phyloP scores from a whole-genome alignment of 1,140 invertebrate species.

The Nomia melanderi region DNA sequence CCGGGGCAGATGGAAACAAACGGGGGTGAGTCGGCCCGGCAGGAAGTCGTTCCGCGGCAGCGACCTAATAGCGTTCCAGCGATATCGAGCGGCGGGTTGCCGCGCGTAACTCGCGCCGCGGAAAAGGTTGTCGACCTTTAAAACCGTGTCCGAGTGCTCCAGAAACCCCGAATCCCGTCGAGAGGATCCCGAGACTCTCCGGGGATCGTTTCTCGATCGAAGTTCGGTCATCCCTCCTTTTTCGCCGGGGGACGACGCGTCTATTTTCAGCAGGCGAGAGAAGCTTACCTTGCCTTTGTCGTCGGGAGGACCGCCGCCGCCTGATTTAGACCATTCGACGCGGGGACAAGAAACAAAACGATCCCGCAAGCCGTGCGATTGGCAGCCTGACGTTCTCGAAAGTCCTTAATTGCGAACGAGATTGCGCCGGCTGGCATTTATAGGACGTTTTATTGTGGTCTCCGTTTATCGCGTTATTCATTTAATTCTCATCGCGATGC shows the following conservation, averaged over 20 bases:
- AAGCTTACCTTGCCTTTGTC: constrained; percentile 8
- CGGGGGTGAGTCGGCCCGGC: neutral
- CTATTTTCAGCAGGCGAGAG: constrained; percentile 26
- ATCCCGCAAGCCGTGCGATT: neutral
- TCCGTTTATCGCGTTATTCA: neutral
- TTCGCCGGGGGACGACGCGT: neutral
- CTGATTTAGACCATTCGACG: neutral
- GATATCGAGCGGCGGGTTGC: constrained; percentile 61
- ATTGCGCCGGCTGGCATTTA: neutral
- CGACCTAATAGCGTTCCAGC: constrained; percentile 63
- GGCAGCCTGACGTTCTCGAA: neutral
- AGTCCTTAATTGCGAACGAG: neutral
- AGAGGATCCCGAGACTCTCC: neutral
- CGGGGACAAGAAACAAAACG: neutral
- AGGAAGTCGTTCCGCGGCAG: constrained; percentile 52
- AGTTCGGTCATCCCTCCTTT: neutral
- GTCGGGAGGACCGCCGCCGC: neutral
- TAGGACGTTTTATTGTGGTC: neutral
- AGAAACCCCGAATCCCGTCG: constrained; percentile 63
- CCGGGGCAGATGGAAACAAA: neutral
- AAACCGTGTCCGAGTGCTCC: constrained; percentile 61
- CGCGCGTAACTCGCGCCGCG: constrained; percentile 25
- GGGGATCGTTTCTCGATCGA: neutral
- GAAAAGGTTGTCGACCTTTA: constrained; percentile 62
- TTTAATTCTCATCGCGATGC: too few relatives aligned